Evolutionary conservation across 2,888 invertebrate genomes (phyloP).

Genomic region (Caenorhabditis auriculariae): DNA sequence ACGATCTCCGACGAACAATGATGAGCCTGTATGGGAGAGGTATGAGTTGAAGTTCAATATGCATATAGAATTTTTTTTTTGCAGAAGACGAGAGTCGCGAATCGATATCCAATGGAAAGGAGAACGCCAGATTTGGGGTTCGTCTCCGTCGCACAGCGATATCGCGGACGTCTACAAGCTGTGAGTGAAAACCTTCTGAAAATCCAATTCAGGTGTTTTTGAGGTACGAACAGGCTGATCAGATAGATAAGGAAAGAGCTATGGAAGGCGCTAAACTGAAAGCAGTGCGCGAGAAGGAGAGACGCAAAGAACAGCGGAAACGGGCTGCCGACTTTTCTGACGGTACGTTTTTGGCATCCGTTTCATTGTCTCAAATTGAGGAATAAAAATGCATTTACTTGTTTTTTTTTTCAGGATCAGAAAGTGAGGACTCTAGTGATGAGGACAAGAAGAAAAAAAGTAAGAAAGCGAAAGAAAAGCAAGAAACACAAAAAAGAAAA

Average conservation of each 20-base stretch:
- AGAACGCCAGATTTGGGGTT: conserved; percentile 29
- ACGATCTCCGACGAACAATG: no score
- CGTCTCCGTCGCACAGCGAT: conserved; percentile 41
- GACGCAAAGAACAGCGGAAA: conserved; percentile 25
- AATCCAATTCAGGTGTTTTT: not conserved
- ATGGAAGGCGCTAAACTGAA: conserved; percentile 34
- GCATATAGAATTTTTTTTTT: conserved; percentile 3
- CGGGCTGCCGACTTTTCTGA: conserved; percentile 2
- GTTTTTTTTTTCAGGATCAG: not conserved
- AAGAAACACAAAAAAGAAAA: no score
- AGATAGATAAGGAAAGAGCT: conserved; percentile 42
- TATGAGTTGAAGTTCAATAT: no score
- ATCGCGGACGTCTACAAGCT: conserved; percentile 37
- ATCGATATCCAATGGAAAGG: conserved; percentile 28
- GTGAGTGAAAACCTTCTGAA: conserved; percentile 10
- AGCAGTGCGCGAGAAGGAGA: conserved; percentile 35
- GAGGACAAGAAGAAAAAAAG: conserved; percentile 31
- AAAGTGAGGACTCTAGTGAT: conserved; percentile 2
- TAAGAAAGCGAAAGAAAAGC: conserved; percentile 22
- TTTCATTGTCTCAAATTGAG: conserved; percentile 1
- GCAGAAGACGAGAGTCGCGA: conserved; percentile 34
- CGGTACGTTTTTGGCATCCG: not conserved
- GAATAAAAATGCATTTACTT: not conserved
- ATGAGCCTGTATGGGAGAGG: no score
- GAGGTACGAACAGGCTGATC: conserved; percentile 33